These are phyloP conservation scores for zebrafish (Danio rerio) DNA, from an alignment of 2,113 vertebrate species.

Conservation along the genomic window GRCz12tu NC_133186.1:38215501-38216000, in stretches of 20 bases:
- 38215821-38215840: neutral
- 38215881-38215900: too few relatives aligned
- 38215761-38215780: neutral
- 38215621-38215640: slow-evolving; percentile 23
- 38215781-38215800: neutral
- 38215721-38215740: slow-evolving; percentile 7
- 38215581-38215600: neutral
- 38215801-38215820: neutral
- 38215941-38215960: too few relatives aligned
- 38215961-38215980: too few relatives aligned
- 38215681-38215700: slow-evolving; percentile 8
- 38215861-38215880: too few relatives aligned
- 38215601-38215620: slow-evolving; percentile 4
- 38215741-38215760: neutral
- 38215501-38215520: slow-evolving; percentile 29
- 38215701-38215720: slow-evolving; percentile 35
- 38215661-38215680: slow-evolving; percentile 44
- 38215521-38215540: slow-evolving; percentile 25
- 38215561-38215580: slow-evolving; percentile 13
- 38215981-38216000: too few relatives aligned
- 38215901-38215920: too few relatives aligned
- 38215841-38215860: too few relatives aligned
- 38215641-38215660: slow-evolving; percentile 2
- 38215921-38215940: too few relatives aligned
- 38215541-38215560: neutral